Base-by-base conservation (phyloP, 2,888 invertebrate species). In the Catocala nupta region DNA sequence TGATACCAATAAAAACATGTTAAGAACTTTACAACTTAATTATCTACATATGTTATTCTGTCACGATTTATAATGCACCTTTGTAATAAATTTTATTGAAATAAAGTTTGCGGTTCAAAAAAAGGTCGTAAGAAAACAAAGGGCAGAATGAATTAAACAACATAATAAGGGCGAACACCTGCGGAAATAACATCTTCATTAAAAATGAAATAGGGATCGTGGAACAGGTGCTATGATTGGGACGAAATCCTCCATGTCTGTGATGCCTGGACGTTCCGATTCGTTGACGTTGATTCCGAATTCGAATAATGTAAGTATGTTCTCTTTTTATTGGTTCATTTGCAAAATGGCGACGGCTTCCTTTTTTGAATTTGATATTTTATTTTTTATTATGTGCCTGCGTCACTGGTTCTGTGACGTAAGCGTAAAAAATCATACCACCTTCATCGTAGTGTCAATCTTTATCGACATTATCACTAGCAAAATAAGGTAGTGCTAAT, bases 131-230 rank as follows among this genome's bases (percentile, higher is more conserved):
- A 91, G 90, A 89, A 92, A 93, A 94, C 92, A 93, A 92, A 93
- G 91, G 89, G 90, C 89, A 90, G 90, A 91, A 90, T 91, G 90
- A 92, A 92, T 91, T 90, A 90, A 91, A 90, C 85, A 90, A 90
- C 88, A 89, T 91, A 92, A 92, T 92, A 88, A 88, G 87, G 83
- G 80, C 69, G 75, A 85, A 89, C 93, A 93, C 93, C 93, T 93
- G 93, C 92, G 84, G 80, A 87, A 84, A 86, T 85, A 84, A 91
- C 84, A 90, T 91, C 93, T 93, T 93, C 92, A 93, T 94, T 93
- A 93, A 90, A 78, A 90, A 88, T 82, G 84, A 85, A 87, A 85
- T 82, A 82, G 85, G 83, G 82, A 81, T 67, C 55, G 50, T 25
- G 45, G 49, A 88, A 90, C 93, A 93, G 93, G 92, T 93, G 92